Percentiles rank a stretch among this genome's conserved stretches.
phyloP scores from a whole-genome alignment of 2,888 invertebrate species.

The Drosophila leonis region DNA sequence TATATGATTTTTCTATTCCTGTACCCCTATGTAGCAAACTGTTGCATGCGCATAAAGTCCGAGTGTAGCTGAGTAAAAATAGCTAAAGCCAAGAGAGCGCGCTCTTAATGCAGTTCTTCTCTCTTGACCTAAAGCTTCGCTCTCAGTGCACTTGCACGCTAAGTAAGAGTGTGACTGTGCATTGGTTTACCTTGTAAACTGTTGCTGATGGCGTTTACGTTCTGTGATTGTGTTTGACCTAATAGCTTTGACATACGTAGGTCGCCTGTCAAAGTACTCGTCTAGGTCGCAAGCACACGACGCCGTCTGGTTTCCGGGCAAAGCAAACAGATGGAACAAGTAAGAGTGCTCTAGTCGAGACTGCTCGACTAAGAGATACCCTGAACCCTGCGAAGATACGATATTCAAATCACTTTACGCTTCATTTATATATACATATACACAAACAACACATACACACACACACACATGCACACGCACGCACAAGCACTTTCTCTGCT shows the following conservation, averaged over 20 bases:
- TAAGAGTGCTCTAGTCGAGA: too few relatives aligned
- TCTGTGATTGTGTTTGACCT: slow-evolving; percentile 19
- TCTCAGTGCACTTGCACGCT: not conserved
- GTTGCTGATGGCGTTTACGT: not conserved
- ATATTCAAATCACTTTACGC: too few relatives aligned
- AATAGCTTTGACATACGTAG: slow-evolving; percentile 1
- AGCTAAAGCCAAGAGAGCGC: not conserved
- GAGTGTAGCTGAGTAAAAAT: not conserved
- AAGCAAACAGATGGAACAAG: slow-evolving; percentile 50
- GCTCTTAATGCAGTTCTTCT: not conserved
- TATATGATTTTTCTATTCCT: too few relatives aligned
- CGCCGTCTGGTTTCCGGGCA: not conserved
- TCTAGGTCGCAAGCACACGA: not conserved
- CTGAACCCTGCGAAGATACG: too few relatives aligned
- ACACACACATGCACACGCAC: too few relatives aligned
- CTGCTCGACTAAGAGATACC: too few relatives aligned
- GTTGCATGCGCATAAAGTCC: not conserved
- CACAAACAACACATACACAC: too few relatives aligned
- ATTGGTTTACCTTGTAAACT: not conserved
- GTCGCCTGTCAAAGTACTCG: not conserved
- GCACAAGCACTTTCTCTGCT: too few relatives aligned
- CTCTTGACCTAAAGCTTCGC: not conserved
- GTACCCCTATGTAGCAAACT: not conserved
- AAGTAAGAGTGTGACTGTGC: too few relatives aligned
- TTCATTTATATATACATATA: too few relatives aligned